These are phyloP conservation scores for Pipra filicauda DNA, from an alignment of 2,113 vertebrate species.

Conservation along the genomic window DNA sequence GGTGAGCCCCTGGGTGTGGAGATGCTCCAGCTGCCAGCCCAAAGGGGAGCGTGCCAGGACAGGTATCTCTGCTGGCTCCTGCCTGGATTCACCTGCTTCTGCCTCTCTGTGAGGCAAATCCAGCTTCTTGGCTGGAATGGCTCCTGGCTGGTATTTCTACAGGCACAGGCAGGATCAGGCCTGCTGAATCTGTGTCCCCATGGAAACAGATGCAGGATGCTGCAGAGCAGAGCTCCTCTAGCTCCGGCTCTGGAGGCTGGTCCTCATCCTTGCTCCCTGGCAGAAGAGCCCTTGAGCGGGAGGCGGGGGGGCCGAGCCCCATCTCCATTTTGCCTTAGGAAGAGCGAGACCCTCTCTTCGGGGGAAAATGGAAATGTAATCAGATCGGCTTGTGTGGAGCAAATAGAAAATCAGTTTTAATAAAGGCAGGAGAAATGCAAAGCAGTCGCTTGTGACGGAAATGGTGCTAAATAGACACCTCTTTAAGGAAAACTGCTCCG, in stretches of 20 bases:
- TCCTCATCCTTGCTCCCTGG: background rate
- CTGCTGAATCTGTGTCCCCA: conserved; percentile 38
- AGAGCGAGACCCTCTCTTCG: conserved; percentile 45
- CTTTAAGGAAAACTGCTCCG: conserved; percentile 54
- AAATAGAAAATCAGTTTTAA: conserved; percentile 84
- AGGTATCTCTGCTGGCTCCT: background rate
- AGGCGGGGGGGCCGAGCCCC: background rate
- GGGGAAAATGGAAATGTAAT: conserved; percentile 81
- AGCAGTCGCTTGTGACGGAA: conserved; percentile 78
- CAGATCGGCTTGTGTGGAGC: conserved; percentile 79
- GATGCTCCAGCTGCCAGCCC: background rate
- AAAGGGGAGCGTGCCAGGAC: rapidly evolving
- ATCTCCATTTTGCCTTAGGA: background rate
- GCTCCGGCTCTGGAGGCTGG: background rate
- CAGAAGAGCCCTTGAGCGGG: conserved; percentile 29
- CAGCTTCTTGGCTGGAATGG: rapidly evolving
- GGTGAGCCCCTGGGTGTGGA: background rate
- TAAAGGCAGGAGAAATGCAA: conserved; percentile 81
- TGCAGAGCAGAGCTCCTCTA: background rate
- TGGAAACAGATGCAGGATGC: conserved; percentile 56
- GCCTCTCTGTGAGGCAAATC: rapidly evolving
- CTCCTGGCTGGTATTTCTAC: background rate
- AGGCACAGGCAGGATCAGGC: background rate
- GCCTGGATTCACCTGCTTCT: background rate
- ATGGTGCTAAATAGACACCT: conserved; percentile 71